Percentiles rank a stretch among this genome's conserved stretches.
These are phyloP conservation scores for Mus minutoides DNA, from an alignment of 2,797 vertebrate species.

Conservation along the genomic window DNA sequence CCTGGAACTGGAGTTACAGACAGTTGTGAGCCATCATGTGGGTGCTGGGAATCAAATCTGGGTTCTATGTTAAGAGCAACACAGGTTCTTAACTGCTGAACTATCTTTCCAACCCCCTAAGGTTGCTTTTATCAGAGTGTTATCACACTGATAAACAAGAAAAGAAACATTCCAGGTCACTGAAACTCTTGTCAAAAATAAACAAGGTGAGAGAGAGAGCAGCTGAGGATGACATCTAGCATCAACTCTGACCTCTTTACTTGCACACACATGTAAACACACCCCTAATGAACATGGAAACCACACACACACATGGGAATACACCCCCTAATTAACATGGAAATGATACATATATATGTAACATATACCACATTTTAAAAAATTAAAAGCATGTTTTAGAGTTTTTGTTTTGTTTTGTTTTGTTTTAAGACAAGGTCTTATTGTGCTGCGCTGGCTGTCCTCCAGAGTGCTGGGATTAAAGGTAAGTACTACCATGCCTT, in stretches of 20 bases:
- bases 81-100: neutral
- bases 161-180: neutral
- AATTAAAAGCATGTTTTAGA: neutral
- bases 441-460: neutral
- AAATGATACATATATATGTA: neutral
- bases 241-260: neutral
- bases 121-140: neutral
- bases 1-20: neutral
- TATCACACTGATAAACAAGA: neutral
- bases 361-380: neutral
- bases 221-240: neutral
- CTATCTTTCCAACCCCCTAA: neutral
- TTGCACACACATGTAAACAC: neutral
- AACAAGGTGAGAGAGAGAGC: neutral
- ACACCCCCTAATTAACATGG: neutral
- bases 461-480: neutral
- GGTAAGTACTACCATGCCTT: neutral
- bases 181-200: neutral
- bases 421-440: neutral
- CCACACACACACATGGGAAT: neutral
- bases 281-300: neutral
- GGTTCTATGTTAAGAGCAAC: neutral
- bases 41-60: neutral
- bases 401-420: neutral
- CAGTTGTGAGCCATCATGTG: neutral